These are phyloP conservation scores for Spermophilus dauricus DNA, from an alignment of 2,113 vertebrate genomes.

Conservation along the genomic window DNA sequence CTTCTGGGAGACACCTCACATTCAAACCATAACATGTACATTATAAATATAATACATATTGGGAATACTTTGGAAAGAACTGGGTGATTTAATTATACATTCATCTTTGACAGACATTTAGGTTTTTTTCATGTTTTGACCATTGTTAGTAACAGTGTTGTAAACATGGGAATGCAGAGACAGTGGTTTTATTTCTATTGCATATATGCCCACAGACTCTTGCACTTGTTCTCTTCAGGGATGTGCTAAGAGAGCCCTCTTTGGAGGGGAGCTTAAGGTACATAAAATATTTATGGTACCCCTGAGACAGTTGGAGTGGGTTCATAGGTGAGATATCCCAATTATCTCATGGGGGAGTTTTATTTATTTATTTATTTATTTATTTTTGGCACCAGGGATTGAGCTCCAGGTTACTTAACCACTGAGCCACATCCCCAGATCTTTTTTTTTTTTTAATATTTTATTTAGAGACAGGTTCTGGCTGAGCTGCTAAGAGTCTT, in stretches of 20 bases:
- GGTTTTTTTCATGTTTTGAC: not conserved
- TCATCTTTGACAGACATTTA: not conserved
- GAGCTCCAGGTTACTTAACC: no score
- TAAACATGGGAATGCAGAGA: not conserved
- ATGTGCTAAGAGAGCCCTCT: not conserved
- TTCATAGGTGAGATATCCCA: not conserved
- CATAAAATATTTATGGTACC: no score
- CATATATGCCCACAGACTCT: not conserved
- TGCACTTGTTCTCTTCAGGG: not conserved
- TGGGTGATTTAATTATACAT: not conserved
- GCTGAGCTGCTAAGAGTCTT: no score
- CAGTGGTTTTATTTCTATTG: not conserved
- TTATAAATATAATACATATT: not conserved
- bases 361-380: no score
- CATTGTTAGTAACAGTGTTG: not conserved
- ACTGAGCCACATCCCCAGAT: no score
- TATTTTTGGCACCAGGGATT: no score
- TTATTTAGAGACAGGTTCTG: no score
- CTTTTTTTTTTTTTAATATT: no score
- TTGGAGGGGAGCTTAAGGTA: not conserved
- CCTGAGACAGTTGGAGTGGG: not conserved
- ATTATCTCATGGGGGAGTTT: not conserved
- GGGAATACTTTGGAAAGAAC: no score
- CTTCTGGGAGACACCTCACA: no score
- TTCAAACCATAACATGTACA: no score